Evolutionary conservation across 2,888 invertebrate genomes (phyloP).

Genomic region (Himalopsyche japonica): DNA sequence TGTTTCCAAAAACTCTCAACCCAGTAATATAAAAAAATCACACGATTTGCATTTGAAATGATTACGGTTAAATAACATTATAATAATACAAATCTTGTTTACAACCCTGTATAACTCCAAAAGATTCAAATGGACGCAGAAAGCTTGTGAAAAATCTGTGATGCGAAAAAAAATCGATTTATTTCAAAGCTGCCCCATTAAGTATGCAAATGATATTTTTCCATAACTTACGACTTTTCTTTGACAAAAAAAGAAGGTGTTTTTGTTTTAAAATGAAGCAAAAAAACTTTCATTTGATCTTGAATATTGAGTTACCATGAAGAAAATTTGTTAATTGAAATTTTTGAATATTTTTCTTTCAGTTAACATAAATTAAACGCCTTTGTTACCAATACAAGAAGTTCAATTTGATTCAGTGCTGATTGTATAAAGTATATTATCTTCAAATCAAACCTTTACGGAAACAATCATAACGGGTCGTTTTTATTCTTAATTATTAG

Average conservation of each 20-base stretch:
- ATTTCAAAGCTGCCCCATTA: not conserved
- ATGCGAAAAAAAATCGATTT: not conserved
- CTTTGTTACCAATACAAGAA: not conserved
- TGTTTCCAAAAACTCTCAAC: too few species aligned
- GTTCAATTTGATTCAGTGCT: not conserved
- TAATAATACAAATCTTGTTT: too few species aligned
- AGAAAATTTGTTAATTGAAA: not conserved
- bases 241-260: not conserved
- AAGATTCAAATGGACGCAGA: not conserved
- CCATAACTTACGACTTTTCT: not conserved
- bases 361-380: not conserved
- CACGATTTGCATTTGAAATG: too few species aligned
- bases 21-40: too few species aligned
- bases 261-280: not conserved
- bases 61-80: too few species aligned
- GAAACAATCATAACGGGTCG: too few species aligned
- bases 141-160: not conserved
- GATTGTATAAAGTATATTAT: not conserved
- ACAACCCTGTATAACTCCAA: not conserved
- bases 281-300: not conserved
- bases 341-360: not conserved
- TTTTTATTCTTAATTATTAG: too few species aligned
- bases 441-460: not conserved
- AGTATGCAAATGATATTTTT: not conserved
- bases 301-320: not conserved